Base-by-base conservation (phyloP, 2,888 invertebrate species). In the Plemyria rubiginata region DNA sequence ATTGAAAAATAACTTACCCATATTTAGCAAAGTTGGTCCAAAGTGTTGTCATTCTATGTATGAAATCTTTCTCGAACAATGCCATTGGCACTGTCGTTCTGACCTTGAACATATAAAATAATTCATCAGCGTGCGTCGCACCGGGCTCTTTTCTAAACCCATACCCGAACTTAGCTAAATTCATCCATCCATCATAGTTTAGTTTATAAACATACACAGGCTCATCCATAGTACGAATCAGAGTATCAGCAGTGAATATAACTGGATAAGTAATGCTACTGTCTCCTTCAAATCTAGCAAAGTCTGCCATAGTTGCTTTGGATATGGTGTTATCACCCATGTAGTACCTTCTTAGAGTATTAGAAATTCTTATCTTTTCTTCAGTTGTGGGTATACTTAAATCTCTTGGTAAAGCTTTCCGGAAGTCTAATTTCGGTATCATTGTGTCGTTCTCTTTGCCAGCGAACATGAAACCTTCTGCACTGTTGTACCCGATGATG, bases 1-100 rank as follows among this genome's bases (percentile, higher is more conserved):
- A 22, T 22, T 13, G 0, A 13, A 2, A 36, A 32, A 15, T 48
- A 41, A 22, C 83, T 80, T 67, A 92, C 92, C 87, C 82, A 60
- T 78, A 84, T 79, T 87, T 91, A 0, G 88, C 92, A 51, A 92
- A 92, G 66, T 91, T 90, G 0, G 90, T 87, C 92, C 92, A 92
- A 72, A 91, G 69, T 0, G 75, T 80, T 3, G 86, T 85, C 50
- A 92, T 75, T 58, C 76, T 82, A 51, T 85, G 67, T n/a, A 85
- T 80, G 22, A 85, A 80, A 0, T 75, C 71, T 11, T 52, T 73
- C 65, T 90, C 90, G 1, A 80, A 54, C 40, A 79, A 75, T 5
- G 77, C 73, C 15, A 78, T 71, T 1, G 81, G 69, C 2, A 84
- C 54, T 0, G 79, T 74, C 0, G 76, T 49, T 70, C 73, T 78